These are phyloP conservation scores for Sander lucioperca DNA, from an alignment of 2,113 vertebrate species.

Conservation along the genomic window DNA sequence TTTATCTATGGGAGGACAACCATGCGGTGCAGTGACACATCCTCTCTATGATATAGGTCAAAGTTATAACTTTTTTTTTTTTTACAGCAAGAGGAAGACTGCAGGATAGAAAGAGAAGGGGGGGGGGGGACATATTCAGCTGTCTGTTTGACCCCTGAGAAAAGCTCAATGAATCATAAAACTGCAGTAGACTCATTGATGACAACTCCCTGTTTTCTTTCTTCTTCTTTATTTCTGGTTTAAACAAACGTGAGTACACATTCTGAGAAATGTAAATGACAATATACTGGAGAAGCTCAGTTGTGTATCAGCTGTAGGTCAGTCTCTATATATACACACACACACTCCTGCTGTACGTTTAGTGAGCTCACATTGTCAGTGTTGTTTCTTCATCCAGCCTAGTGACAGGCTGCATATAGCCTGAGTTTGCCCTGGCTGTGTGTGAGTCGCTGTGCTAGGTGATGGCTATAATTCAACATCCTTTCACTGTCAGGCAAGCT, in stretches of 20 bases:
- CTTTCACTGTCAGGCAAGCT: conserved; percentile 58
- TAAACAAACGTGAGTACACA: conserved; percentile 39
- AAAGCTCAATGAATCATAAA: conserved; percentile 61
- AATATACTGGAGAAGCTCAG: conserved; percentile 3
- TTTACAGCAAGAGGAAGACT: conserved; percentile 46
- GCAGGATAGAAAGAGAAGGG: conserved; percentile 12
- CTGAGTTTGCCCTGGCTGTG: conserved; percentile 52
- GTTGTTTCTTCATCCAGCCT: conserved; percentile 65
- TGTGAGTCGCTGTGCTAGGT: conserved; percentile 46
- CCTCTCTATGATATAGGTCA: conserved; percentile 70
- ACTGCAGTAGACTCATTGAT: conserved; percentile 55
- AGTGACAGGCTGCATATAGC: conserved; percentile 66
- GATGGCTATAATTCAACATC: conserved; percentile 73
- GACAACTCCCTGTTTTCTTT: conserved; percentile 49
- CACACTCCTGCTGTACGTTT: conserved; percentile 24
- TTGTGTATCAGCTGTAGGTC: conserved; percentile 20
- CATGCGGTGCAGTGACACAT: conserved; percentile 48
- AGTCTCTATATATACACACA: conserved; percentile 27
- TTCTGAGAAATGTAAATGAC: conserved; percentile 37
- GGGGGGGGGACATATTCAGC: conserved; percentile 45
- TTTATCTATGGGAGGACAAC: conserved; percentile 55
- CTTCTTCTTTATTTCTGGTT: not conserved
- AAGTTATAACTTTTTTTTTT: conserved; percentile 62
- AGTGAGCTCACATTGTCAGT: conserved; percentile 55
- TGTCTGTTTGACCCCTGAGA: conserved; percentile 64